These are phyloP conservation scores for Poeciliopsis gracilis DNA, from an alignment of 2,797 vertebrate species.

Conservation along the genomic window DNA sequence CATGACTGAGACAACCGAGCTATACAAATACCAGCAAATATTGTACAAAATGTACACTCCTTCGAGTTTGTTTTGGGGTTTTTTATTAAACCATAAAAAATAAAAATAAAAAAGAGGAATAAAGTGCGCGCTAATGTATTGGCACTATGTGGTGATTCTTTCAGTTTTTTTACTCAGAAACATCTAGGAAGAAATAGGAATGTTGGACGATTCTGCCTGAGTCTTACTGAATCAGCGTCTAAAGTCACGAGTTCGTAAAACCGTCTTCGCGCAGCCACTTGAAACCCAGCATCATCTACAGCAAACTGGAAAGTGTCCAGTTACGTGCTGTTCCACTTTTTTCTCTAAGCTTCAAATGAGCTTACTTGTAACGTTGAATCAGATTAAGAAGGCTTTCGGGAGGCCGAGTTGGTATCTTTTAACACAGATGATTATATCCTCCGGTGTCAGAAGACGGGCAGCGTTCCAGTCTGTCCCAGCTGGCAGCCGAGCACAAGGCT, in stretches of 20 bases:
- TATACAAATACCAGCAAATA: neutral
- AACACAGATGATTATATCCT: constrained; percentile 41
- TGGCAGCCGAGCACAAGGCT: constrained; percentile 34
- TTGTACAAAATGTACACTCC: neutral
- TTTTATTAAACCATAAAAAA: neutral
- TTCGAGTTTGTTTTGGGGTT: neutral
- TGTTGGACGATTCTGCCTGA: neutral
- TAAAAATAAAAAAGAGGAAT: neutral
- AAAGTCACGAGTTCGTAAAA: neutral
- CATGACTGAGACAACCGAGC: neutral
- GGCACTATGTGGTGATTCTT: neutral
- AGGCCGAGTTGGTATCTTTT: constrained; percentile 11
- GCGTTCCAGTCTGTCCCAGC: constrained; percentile 30
- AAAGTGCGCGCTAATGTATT: neutral
- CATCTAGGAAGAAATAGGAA: neutral
- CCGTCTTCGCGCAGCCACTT: neutral
- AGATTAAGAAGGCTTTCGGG: constrained; percentile 26
- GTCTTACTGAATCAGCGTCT: neutral
- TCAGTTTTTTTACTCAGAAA: neutral
- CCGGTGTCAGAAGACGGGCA: constrained; percentile 33
- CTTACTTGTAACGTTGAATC: constrained; percentile 12
- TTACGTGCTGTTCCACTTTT: constrained; percentile 9
- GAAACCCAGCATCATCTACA: neutral
- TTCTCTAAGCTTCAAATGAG: constrained; percentile 13
- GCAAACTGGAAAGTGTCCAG: neutral